Evolutionary conservation across 2,888 invertebrate genomes (phyloP).

Genomic region (Criorhina ranunculi): DNA sequence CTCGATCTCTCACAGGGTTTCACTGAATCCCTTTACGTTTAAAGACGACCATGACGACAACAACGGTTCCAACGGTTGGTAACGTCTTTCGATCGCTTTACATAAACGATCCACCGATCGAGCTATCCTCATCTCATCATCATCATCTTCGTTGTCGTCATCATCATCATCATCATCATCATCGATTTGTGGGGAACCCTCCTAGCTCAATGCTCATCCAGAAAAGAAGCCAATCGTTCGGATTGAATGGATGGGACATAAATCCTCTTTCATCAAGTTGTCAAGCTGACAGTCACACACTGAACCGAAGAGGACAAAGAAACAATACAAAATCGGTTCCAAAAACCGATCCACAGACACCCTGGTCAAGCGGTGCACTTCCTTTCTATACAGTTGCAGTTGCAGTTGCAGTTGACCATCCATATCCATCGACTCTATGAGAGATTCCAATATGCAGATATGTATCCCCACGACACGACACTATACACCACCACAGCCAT

Average conservation of each 20-base stretch:
- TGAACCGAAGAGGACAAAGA: slow-evolving; percentile 52
- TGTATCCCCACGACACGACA: slow-evolving; percentile 9
- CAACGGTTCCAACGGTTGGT: slow-evolving; percentile 26
- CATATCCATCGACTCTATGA: slow-evolving; percentile 59
- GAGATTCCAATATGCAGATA: slow-evolving; percentile 73
- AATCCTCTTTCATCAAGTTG: slow-evolving; percentile 79
- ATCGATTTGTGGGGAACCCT: slow-evolving; percentile 56
- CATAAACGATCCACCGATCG: slow-evolving; percentile 74
- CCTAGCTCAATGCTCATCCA: slow-evolving; percentile 63
- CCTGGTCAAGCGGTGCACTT: slow-evolving; percentile 55
- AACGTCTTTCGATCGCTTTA: slow-evolving; percentile 69
- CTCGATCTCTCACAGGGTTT: slow-evolving; percentile 39
- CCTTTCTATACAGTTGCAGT: slow-evolving; percentile 31
- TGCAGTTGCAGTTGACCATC: slow-evolving; percentile 47
- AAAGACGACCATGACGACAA: slow-evolving; percentile 26
- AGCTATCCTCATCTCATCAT: slow-evolving; percentile 61
- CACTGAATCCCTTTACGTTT: slow-evolving; percentile 56
- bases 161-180: slow-evolving; percentile 48
- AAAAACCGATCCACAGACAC: slow-evolving; percentile 66
- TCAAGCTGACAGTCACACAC: slow-evolving; percentile 77
- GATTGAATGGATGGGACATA: slow-evolving; percentile 77
- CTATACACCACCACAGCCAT: not conserved
- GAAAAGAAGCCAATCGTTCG: slow-evolving; percentile 73
- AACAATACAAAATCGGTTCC: slow-evolving; percentile 48
- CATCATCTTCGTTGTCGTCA: slow-evolving; percentile 39